Percentiles rank a stretch among this genome's conserved stretches.
Evolutionary conservation across 2,888 invertebrate species (phyloP).

Genomic region (Sesamia inferens): DNA sequence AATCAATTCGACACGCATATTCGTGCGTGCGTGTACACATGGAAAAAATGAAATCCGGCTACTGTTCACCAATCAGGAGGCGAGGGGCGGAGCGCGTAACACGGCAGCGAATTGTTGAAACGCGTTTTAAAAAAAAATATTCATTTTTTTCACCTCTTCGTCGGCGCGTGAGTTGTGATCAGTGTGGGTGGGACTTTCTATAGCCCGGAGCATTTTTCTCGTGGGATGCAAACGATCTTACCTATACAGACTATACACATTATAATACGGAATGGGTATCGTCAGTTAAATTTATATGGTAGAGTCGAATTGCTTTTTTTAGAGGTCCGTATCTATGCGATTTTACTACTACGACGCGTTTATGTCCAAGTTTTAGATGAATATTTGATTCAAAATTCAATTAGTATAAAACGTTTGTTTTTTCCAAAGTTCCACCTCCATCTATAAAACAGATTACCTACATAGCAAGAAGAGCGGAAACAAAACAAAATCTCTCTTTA

Average conservation of each 20-base stretch:
- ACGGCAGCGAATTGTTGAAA: slow-evolving; percentile 81
- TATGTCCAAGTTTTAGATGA: slow-evolving; percentile 29
- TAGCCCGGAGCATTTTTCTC: slow-evolving; percentile 82
- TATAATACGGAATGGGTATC: slow-evolving; percentile 59
- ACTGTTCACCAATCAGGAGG: slow-evolving; percentile 85
- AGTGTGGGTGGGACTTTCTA: slow-evolving; percentile 89
- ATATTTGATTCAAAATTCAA: slow-evolving; percentile 29
- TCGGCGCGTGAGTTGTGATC: slow-evolving; percentile 70
- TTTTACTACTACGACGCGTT: slow-evolving; percentile 38
- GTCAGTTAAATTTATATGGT: slow-evolving; percentile 66
- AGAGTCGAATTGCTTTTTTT: slow-evolving; percentile 60
- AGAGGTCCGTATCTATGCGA: slow-evolving; percentile 39
- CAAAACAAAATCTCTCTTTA: slow-evolving; percentile 5
- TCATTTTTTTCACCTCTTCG: slow-evolving; percentile 67
- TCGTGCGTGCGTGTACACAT: slow-evolving; percentile 63
- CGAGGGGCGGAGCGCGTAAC: slow-evolving; percentile 85
- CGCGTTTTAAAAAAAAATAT: slow-evolving; percentile 77
- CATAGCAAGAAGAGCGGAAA: not conserved
- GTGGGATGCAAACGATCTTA: slow-evolving; percentile 78
- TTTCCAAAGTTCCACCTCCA: not conserved
- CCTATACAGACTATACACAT: slow-evolving; percentile 64
- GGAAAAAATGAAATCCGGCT: slow-evolving; percentile 77
- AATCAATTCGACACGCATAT: slow-evolving; percentile 68
- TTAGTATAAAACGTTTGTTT: slow-evolving; percentile 25
- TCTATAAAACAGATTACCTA: slow-evolving; percentile 5